A percentile compares a stretch with the other conserved stretches of the same genome.
phyloP scores from a whole-genome alignment of 2,113 vertebrate genomes.

The Crotophaga sulcirostris region DNA sequence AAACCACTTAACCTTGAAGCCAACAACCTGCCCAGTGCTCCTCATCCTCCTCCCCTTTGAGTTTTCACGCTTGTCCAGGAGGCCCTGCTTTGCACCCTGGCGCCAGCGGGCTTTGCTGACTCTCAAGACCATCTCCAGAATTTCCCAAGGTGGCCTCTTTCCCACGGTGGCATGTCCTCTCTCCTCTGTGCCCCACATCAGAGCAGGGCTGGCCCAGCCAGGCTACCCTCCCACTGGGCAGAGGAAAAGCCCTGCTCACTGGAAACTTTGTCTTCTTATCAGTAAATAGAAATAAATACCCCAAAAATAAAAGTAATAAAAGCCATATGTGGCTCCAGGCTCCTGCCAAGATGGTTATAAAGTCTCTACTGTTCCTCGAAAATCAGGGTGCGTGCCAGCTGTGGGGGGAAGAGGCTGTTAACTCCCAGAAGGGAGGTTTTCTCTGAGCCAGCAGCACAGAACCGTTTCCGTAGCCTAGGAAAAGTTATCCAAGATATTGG shows the following conservation, averaged over 20 bases:
- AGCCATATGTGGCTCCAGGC: slow-evolving; percentile 28
- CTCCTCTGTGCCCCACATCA: background rate
- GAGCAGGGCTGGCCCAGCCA: fast-evolving
- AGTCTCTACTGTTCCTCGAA: slow-evolving; percentile 52
- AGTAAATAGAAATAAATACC: slow-evolving; percentile 15
- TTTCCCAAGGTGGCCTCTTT: background rate
- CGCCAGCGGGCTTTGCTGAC: background rate
- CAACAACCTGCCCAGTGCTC: background rate
- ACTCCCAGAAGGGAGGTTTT: background rate
- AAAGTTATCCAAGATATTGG: fast-evolving
- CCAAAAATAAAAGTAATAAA: background rate
- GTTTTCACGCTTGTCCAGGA: background rate
- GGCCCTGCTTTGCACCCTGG: background rate
- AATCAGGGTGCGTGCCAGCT: background rate
- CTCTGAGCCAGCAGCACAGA: fast-evolving
- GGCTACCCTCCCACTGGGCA: background rate
- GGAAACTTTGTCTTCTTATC: slow-evolving; percentile 43
- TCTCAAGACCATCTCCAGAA: background rate
- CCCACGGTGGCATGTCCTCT: background rate
- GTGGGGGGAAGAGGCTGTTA: background rate
- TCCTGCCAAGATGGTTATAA: slow-evolving; percentile 10
- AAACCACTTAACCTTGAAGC: background rate
- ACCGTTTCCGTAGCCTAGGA: background rate
- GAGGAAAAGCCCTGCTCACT: background rate
- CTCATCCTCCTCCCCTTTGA: background rate